phyloP scores from a whole-genome alignment of 2,888 invertebrate genomes.

The Oxystoma pomonae region DNA sequence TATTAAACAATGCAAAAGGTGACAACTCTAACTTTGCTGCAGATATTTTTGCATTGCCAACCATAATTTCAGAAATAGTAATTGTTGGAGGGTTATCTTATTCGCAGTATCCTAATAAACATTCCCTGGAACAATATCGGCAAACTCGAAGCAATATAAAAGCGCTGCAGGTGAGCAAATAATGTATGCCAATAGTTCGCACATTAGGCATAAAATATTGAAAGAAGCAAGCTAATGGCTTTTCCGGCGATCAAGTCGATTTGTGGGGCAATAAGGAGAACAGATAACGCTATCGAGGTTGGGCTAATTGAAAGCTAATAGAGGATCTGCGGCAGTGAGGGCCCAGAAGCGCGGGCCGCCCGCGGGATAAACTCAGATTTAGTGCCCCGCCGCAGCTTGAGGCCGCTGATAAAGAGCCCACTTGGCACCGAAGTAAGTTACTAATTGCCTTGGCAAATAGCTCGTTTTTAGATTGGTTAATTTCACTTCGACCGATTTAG shows the following conservation, averaged over 20 bases:
- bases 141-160: background rate
- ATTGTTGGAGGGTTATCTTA: no score
- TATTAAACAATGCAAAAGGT: no score
- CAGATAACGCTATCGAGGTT: slow-evolving; percentile 47
- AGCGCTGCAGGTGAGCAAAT: background rate
- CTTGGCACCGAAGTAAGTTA: no score
- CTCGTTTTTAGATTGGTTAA: no score
- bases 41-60: no score
- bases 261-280: slow-evolving; percentile 38
- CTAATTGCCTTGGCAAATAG: no score
- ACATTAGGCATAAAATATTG: slow-evolving; percentile 13
- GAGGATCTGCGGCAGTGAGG: slow-evolving; percentile 46
- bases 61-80: no score
- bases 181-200: slow-evolving; percentile 8
- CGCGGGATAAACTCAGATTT: slow-evolving; percentile 11
- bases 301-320: slow-evolving; percentile 50
- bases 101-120: no score
- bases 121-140: background rate
- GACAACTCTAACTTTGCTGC: no score
- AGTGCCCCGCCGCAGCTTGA: slow-evolving; percentile 42
- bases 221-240: background rate
- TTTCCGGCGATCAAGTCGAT: slow-evolving; percentile 14
- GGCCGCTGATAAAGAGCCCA: slow-evolving; percentile 44
- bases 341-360: slow-evolving; percentile 34
- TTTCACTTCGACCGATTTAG: no score